Evolutionary conservation across 2,888 invertebrate species (phyloP), one percentile per base, ranked within the genome.

Genomic region (Drosophila anomalata): DNA sequence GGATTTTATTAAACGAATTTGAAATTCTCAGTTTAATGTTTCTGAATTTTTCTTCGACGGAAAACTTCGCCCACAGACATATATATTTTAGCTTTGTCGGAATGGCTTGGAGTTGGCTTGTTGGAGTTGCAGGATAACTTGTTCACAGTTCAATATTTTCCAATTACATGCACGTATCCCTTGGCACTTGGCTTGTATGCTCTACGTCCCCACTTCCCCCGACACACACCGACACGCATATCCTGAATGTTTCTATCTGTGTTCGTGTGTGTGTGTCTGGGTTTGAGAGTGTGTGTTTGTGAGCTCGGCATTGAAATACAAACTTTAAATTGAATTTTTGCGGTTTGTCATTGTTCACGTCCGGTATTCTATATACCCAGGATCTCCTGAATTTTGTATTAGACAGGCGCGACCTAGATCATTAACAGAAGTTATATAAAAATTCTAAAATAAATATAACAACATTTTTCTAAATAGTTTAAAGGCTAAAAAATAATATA

Each of bases 321-420:
- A 83, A 83, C 82, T 83, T 83, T 81, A 83, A 83, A 83, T 83
- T 83, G 87, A 84, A 83, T 83, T 83, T 84, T 75, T 83, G 83
- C 79, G 87, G 83, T 68, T 78, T 87, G 85, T 81, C 85, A 84
- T 84, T 85, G 85, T 68, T 65, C 77, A 57, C 77, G 74, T 81
- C 69, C 68, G 63, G 68, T 66, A 69, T 67, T 73, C 76, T 60
- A 63, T 71, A 46, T 68, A 44, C 61, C 41, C 58, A 17, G 12
- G 11, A 12, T 24, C 1, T 11, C 46, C 4, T 47, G 6, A 51
- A 60, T 55, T 39, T 46, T 29, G 51, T 48, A 53, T 44, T 48
- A 51, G 44, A 42, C 42, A 39, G 17, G 11, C 4, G 41, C 42
- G 26, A 47, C 26, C 42, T 51, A 42, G 14, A n/a, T n/a, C 44